A percentile compares a stretch with the other conserved stretches of the same genome.
These are phyloP conservation scores for Sciurus carolinensis DNA, from an alignment of 2,797 vertebrate species.

Conservation along the genomic window DNA sequence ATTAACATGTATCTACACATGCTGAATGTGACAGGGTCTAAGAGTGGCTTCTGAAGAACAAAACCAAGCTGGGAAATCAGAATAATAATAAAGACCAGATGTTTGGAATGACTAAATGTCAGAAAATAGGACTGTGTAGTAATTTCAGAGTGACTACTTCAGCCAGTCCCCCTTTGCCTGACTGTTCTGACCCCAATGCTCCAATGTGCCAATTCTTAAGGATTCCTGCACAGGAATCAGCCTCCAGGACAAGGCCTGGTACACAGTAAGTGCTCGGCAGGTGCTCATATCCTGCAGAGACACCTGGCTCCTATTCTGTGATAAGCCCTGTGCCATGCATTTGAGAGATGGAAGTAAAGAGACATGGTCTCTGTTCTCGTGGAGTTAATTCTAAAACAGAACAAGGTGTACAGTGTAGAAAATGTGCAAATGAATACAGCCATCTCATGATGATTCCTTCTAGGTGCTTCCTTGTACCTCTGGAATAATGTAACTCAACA, in stretches of 20 bases:
- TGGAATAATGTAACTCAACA: background rate
- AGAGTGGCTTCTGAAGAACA: constrained; percentile 56
- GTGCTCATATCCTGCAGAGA: background rate
- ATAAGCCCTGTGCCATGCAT: background rate
- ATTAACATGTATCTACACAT: constrained; percentile 1
- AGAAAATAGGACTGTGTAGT: background rate
- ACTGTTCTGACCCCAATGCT: background rate
- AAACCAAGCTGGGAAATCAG: constrained; percentile 45
- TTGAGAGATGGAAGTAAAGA: constrained; percentile 26
- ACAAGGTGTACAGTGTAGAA: background rate
- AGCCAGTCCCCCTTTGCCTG: background rate
- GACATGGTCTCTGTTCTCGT: background rate
- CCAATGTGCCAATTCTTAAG: constrained; percentile 1
- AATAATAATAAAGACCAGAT: constrained; percentile 1
- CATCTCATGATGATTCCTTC: constrained; percentile 10
- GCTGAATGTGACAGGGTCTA: background rate
- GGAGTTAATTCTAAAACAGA: constrained; percentile 40
- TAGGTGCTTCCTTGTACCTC: constrained; percentile 12
- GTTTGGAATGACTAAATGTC: constrained; percentile 11
- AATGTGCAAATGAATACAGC: constrained; percentile 13
- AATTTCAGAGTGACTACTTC: background rate
- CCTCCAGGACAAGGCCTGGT: background rate
- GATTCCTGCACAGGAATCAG: background rate
- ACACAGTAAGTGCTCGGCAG: background rate
- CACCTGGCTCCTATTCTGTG: background rate